Base-by-base conservation (phyloP, 2,888 invertebrate genomes). In the Ormyrus rosae region DNA sequence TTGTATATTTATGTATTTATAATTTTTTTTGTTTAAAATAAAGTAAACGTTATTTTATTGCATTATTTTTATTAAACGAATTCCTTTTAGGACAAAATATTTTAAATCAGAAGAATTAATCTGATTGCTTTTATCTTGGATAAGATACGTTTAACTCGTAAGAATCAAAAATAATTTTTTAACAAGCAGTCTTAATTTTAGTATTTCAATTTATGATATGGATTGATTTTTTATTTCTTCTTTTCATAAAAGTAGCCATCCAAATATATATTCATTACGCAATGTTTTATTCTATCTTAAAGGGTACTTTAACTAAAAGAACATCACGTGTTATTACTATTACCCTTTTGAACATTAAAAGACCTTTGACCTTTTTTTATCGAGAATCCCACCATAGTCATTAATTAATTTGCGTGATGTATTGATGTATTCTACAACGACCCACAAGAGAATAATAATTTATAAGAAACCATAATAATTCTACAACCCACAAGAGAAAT, bases 1-100 rank as follows among this genome's bases (percentile, higher is more conserved):
- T 45, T 50, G 34, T 11, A 6, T 34, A 34, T 61, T 9, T 8
- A 72, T 53, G 13, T 58, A 72, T 72, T 61, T 72, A 53, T 72
- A n/a, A 72, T 11, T 19, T 4, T 51, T 19, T 55, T 72, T 64
- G 10, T 48, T 45, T n/a, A 34, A 19, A 58, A 74, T 67, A 67
- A 74, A 67, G 11, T 19, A 7, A 73, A 61, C 13, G 19, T 55
- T 13, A 9, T 64, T 6, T 48, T 11, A 6, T 48, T 6, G 50
- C 6, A 7, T 65, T 50, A 50, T 9, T 13, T 13, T 50, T 65
- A 34, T 63, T 65, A 34, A 34, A 6, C 0, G 5, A 5, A 45
- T 48, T 48, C n/a, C n/a, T 53, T 53, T 53, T 10, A 2, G 2
- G 8, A 53, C 11, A 53, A 53, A 53, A 53, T 34, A 64, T 11